phyloP scores from a whole-genome alignment of 1,140 invertebrate species.

The Drosophila ogumai region DNA sequence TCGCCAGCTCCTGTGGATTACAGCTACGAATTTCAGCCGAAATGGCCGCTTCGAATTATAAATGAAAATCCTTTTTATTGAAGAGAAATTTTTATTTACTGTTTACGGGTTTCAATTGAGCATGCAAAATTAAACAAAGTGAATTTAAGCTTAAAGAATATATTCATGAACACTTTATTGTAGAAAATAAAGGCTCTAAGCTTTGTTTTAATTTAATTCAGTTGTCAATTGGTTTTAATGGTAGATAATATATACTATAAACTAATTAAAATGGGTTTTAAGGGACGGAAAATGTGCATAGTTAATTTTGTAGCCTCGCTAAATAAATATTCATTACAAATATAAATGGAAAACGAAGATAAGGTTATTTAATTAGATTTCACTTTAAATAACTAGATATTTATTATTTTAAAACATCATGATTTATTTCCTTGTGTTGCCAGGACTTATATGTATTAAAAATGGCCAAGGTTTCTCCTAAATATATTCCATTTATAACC shows the following conservation, averaged over 20 bases:
- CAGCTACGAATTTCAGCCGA: slow-evolving; percentile 12
- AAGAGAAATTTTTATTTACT: slow-evolving; percentile 17
- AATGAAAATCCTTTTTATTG: slow-evolving; percentile 25
- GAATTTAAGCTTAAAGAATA: background rate
- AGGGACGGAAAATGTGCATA: background rate
- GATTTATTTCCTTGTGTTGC: background rate
- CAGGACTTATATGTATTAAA: too few species aligned
- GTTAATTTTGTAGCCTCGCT: background rate
- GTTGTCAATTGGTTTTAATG: background rate
- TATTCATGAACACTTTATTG: background rate
- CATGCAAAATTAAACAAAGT: background rate
- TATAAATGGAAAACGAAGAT: background rate
- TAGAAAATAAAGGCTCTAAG: background rate
- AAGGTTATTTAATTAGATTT: background rate
- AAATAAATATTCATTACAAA: too few species aligned
- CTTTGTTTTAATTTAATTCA: too few species aligned
- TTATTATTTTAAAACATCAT: background rate
- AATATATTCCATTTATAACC: background rate
- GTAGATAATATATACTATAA: background rate
- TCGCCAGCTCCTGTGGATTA: slow-evolving; percentile 24
- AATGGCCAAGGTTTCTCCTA: background rate
- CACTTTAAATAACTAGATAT: background rate
- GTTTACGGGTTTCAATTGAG: slow-evolving; percentile 9
- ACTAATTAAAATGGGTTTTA: background rate
- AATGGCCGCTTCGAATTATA: slow-evolving; percentile 21